Evolutionary conservation across 1,140 invertebrate genomes (phyloP), one percentile per base, ranked within the genome.

Genomic region (Phymorhynchus buccinoides): DNA sequence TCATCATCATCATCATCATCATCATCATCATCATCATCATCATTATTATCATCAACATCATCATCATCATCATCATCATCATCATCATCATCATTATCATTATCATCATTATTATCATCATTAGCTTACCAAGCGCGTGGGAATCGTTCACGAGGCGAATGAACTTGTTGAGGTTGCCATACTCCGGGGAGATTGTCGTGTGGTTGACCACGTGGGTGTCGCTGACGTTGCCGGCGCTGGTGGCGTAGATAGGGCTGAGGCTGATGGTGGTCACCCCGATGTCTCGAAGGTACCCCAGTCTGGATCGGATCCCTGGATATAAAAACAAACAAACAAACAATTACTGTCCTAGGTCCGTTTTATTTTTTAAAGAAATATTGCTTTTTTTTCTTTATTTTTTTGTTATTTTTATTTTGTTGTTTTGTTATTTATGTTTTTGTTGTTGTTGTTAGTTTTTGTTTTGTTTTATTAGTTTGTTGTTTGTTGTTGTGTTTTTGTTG

Each of bases 171-270:
- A 96, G 94, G 9, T 94, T 96, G 1, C 97, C 97, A 88, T 95
- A 96, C 73, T 95, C 93, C 1, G 95, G 92, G 86, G 96, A 95
- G 27, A 98, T 95, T 16, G 94, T 92, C 75, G 93, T 95, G 90
- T 96, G 97, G 91, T 97, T 95, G 0, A 95, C 84, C 75, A 96
- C 95, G 84, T 96, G 95, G 86, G 96, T 96, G 3, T 96, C 96
- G 84, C 95, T 95, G 89, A 96, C 95, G 66, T 94, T 92, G 94
- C 95, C 94, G 0, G 95, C 27, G 95, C 0, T 95, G 16, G 84
- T 81, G 52, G 94, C 93, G 92, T 95, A 96, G 77, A 96, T 95
- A 1, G 96, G 96, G 27, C 96, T 96, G 39, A 97, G 90, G 95
- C 96, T 96, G 84, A 96, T 93, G 16, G 95, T 95, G 1, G 94